Base-by-base conservation (phyloP, 2,888 invertebrate genomes). In the Habroteleia sp. region DNA sequence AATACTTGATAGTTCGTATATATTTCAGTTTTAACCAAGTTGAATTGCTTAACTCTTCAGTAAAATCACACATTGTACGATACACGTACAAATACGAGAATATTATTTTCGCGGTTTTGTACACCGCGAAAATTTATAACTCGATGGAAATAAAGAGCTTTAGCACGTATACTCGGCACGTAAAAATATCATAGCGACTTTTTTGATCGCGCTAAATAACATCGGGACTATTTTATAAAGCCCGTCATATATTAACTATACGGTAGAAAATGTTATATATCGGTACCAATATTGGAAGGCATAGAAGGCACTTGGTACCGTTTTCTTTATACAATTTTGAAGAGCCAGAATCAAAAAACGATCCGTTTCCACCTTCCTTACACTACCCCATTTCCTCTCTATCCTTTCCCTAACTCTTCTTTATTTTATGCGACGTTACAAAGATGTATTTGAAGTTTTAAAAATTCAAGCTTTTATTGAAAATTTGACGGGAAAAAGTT, bases 261-360 rank as follows among this genome's bases (percentile, higher is more conserved):
- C 76, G 66, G 74, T 81, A 80, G 79, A 79, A 81, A 80, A 81
- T 68, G 72, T 77, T 73, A 74, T 65, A 72, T 74, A 76, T 74
- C 74, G 79, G 79, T 79, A 81, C 77, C 77, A 77, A 77, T 58
- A 76, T 79, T 81, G 82, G 81, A 84, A 84, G 83, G 83, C 84
- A 82, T 81, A 84, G 81, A 84, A 84, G 84, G 84, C 84, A 84
- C 84, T 78, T 79, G 83, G 81, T 82, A 83, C 82, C 81, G 77
- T 74, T 72, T 75, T 72, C 76, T 76, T n/a, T n/a, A n/a, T 76
- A 76, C 54, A 8, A 56, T 69, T 63, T 76, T 73, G 68, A 76
- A 68, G 66, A 77, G 58, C 72, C 71, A 76, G 76, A 62, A 63
- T 63, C 42, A 60, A 46, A 54, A 68, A 72, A 58, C 54, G 58